Evolutionary conservation across 2,888 invertebrate species (phyloP).

Genomic region (Saturnia japonica): DNA sequence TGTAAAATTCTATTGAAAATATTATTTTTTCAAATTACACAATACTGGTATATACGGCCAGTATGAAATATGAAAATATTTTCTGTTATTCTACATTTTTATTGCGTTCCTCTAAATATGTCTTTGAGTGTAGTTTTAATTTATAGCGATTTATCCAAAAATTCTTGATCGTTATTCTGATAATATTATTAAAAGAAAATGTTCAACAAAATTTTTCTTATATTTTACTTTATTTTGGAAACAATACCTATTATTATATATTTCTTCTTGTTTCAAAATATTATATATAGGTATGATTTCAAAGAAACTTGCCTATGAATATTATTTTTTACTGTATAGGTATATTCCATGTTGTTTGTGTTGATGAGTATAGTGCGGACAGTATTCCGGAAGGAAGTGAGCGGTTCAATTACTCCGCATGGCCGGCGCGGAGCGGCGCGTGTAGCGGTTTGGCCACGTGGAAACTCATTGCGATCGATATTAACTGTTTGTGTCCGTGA

Average conservation of each 20-base stretch:
- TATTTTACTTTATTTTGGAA: neutral
- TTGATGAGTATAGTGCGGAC: slow-evolving; percentile 26
- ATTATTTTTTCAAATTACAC: too few species aligned
- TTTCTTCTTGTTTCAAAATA: neutral
- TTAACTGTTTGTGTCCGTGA: slow-evolving; percentile 42
- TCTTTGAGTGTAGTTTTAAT: too few species aligned
- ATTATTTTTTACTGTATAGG: neutral
- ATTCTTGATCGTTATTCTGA: too few species aligned
- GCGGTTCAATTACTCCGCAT: slow-evolving; percentile 67
- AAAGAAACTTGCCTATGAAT: too few species aligned
- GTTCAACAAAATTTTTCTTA: neutral
- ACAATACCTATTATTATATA: neutral
- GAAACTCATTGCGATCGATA: slow-evolving; percentile 56
- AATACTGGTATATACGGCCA: too few species aligned
- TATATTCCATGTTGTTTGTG: slow-evolving; percentile 12
- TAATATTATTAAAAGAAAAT: too few species aligned
- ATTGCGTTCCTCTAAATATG: too few species aligned
- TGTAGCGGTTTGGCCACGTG: slow-evolving; percentile 59
- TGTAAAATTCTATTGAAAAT: too few species aligned
- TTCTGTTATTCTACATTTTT: too few species aligned
- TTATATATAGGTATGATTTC: neutral
- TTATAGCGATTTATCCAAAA: too few species aligned
- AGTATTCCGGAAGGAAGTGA: slow-evolving; percentile 71
- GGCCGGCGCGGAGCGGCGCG: slow-evolving; percentile 45
- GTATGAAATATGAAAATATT: too few species aligned